phyloP scores from a whole-genome alignment of 2,888 invertebrate species.

The Tortricodes alternella region DNA sequence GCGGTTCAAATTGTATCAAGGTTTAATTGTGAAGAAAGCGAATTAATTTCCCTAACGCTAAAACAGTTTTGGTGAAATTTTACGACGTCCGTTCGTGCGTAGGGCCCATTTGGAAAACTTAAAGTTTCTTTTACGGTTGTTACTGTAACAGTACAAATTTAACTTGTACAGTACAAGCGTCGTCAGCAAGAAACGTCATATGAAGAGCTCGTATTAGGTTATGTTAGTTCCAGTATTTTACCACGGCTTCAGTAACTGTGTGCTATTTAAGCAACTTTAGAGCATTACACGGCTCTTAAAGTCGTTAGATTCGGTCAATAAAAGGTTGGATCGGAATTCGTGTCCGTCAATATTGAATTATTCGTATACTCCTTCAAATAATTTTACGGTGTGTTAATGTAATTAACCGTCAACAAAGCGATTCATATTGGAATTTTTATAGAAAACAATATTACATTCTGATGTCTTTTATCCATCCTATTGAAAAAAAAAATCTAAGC shows the following conservation, averaged over 20 bases:
- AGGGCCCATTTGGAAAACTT: constrained; percentile 19
- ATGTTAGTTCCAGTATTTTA: constrained; percentile 5
- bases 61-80: constrained; percentile 16
- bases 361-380: constrained; percentile 13
- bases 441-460: no score
- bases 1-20: constrained; percentile 6
- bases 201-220: neutral
- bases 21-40: constrained; percentile 28
- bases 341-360: constrained; percentile 22
- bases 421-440: constrained; percentile 16
- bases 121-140: neutral
- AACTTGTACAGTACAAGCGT: neutral
- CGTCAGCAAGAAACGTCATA: neutral
- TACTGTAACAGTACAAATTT: neutral
- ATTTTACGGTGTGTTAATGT: constrained; percentile 13
- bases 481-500: neutral
- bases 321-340: constrained; percentile 20
- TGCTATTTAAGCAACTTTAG: neutral
- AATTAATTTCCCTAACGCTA: constrained; percentile 17
- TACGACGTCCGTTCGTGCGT: constrained; percentile 22
- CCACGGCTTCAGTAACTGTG: neutral
- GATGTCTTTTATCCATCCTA: no score
- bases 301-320: constrained; percentile 16
- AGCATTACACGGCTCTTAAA: constrained; percentile 5
- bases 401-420: constrained; percentile 22